Evolutionary conservation across 2,797 vertebrate genomes (phyloP), one percentile per base, ranked within the genome.

Genomic region (Sus cebifrons): DNA sequence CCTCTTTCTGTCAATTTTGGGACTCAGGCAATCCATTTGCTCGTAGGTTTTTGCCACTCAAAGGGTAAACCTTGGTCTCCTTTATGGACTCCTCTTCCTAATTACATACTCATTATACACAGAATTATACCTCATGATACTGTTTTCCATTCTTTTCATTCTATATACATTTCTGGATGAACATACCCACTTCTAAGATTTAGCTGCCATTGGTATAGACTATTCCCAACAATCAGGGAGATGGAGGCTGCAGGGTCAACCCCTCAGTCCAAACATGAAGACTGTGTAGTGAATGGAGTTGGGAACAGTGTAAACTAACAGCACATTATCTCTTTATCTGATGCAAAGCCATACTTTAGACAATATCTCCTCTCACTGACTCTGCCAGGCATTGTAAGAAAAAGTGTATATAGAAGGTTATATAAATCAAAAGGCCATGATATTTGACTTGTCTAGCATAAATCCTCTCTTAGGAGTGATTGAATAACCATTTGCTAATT

Each of bases 401-500:
- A 83, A 95, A 71, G 29, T 62, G 2, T 49, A 27, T 84, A 84
- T 90, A 92, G 68, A 95, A 92, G 12, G 1, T 68, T 95, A 95
- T 74, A 95, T 77, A 96, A 96, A 96, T 88, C 49, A 89, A 79
- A 93, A 94, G 21, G 21, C 87, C 62, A 71, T 23, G 20, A 90
- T 92, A 82, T 49, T 94, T 62, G 85, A 71, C 40, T 96, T 67
- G 27, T 94, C 64, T 96, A 62, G 4, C 29, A 70, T 83, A 90
- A 74, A 40, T 60, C 65, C 74, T 54, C 62, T 71, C 52, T 77
- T 87, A 89, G 25, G 56, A 96, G 84, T 94, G 82, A 96, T 82
- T 97, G 49, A 96, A 70, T 95, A 95, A 96, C 70, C 84, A 86
- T 95, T 97, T 94, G 16, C 75, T 91, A 97, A 96, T 93, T 96